Evolutionary conservation across 2,113 vertebrate species (phyloP).

Genomic region (Platysternon megacephalum): DNA sequence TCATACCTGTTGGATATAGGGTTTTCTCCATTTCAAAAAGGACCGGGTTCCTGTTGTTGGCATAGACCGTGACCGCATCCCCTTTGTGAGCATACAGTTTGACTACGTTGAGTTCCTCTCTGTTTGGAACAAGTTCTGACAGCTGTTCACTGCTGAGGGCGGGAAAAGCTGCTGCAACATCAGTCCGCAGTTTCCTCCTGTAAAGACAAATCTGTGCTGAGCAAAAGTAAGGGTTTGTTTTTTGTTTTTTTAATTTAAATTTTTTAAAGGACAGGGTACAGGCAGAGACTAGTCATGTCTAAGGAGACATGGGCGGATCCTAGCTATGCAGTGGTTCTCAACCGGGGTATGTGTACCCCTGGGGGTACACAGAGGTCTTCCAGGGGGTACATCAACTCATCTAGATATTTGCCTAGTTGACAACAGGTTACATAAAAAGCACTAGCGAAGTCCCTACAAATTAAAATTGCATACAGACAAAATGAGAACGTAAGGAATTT

Average conservation of each 20-base stretch:
- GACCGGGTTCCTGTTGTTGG: slow-evolving; percentile 87
- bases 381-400: too few species aligned
- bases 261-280: background rate
- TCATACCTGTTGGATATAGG: slow-evolving; percentile 92
- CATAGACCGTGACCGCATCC: slow-evolving; percentile 87
- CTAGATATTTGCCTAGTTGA: too few species aligned
- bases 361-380: too few species aligned
- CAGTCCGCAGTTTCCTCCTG: slow-evolving; percentile 91
- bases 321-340: background rate
- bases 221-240: background rate
- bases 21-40: slow-evolving; percentile 92
- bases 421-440: too few species aligned
- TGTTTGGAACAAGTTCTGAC: slow-evolving; percentile 88
- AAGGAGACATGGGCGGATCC: background rate
- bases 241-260: too few species aligned
- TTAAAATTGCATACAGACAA: too few species aligned
- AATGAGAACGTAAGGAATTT: too few species aligned
- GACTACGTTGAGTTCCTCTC: slow-evolving; percentile 91
- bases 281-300: background rate
- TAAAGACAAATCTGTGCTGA: background rate
- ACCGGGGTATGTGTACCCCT: too few species aligned
- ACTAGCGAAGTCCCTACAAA: too few species aligned
- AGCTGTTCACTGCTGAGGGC: slow-evolving; percentile 82
- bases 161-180: slow-evolving; percentile 86
- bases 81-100: slow-evolving; percentile 92